Conservation (phyloP, 2,888 invertebrate genomes). For the Caenorhabditis sp. region DNA sequence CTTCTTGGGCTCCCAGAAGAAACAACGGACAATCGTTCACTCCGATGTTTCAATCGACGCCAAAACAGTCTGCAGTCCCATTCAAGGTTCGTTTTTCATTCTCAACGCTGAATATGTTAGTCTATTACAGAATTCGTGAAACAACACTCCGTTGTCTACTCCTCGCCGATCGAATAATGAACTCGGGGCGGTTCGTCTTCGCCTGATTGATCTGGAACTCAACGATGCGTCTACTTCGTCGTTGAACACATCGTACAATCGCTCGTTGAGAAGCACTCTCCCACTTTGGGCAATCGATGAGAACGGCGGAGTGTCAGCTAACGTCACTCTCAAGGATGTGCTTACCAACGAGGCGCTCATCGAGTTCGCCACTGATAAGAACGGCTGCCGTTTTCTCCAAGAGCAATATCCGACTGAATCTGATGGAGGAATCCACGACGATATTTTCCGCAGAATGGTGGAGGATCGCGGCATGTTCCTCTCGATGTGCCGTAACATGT, state of each 20-base stretch:
- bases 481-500: constrained; percentile 73
- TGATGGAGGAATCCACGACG: constrained; percentile 54
- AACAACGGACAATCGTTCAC: constrained; percentile 6
- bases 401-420: constrained; percentile 52
- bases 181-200: constrained; percentile 21
- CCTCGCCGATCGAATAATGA: background rate
- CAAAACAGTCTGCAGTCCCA: constrained; percentile 18
- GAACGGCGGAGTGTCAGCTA: constrained; percentile 46
- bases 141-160: constrained; percentile 34
- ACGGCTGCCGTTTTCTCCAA: constrained; percentile 70
- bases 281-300: constrained; percentile 66
- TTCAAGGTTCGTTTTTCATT: constrained; percentile 1
- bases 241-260: constrained; percentile 33
- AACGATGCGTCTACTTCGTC: constrained; percentile 25
- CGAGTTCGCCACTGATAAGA: constrained; percentile 69
- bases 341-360: constrained; percentile 55
- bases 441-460: constrained; percentile 63
- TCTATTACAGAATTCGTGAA: constrained; percentile 15
- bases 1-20: constrained; percentile 27
- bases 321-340: constrained; percentile 57
- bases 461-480: constrained; percentile 52
- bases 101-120: background rate
- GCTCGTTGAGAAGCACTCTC: constrained; percentile 48
- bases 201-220: constrained; percentile 47
- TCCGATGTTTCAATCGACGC: constrained; percentile 16